Evolutionary conservation across 2,797 vertebrate species (phyloP), one percentile per base, ranked within the genome.

Genomic region (Emys orbicularis): DNA sequence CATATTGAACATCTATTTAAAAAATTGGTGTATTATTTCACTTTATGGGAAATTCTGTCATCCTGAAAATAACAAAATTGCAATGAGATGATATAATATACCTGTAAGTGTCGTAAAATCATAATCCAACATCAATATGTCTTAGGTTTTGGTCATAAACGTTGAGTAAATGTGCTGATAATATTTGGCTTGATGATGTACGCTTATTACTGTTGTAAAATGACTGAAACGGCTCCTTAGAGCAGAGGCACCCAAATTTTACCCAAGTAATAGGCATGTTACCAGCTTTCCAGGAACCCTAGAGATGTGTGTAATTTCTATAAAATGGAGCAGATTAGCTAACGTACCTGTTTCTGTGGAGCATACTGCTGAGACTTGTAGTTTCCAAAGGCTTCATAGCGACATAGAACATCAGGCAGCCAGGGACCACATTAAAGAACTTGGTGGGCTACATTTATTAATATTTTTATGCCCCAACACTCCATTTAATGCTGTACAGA

Each of bases 131-230:
- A 91, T 96, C 87, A 91, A 25, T n/a, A 84, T 89, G 50, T 83
- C 19, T 87, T 59, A 93, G 84, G 34, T 81, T 96, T 90, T 1
- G 4, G 83, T 72, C 4, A 81, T 93, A 96, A 96, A 56, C 84
- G 12, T 5, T 87, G n/a, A 25, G 15, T 57, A 41, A 86, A 79
- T 87, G 27, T 8, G 31, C 84, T 65, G 56, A 90, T 44, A 93
- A 72, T 23, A 50, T 54, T 11, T 10, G 0, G 3, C 1, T 93
- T 90, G 79, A 56, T 88, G 31, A 41, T n/a, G n/a, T 5, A 81
- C 29, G 77, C 44, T 92, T 80, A 57, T 81, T 86, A 79, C 79
- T n/a, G 27, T 84, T 50, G 79, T 96, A 81, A 77, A 90, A 61
- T 85, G 37, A 5, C 31, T 93, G 31, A 92, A 95, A 90, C 3